Conservation (phyloP, 2,888 invertebrate genomes). For the Nomada ferruginata region DNA sequence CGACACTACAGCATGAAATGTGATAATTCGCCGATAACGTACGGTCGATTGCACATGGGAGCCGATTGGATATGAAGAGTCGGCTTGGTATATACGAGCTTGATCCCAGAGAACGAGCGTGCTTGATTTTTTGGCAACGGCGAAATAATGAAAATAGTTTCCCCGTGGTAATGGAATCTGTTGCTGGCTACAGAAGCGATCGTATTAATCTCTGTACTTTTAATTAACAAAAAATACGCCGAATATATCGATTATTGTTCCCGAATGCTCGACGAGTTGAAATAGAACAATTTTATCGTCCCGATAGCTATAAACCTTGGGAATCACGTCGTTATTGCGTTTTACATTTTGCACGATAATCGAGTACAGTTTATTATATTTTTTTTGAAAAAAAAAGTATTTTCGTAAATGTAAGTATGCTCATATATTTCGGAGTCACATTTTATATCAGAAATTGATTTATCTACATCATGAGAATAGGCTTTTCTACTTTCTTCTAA, state of each 20-base stretch:
- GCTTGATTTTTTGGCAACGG: conserved; percentile 34
- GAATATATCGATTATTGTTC: conserved; percentile 32
- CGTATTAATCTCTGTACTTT: conserved; percentile 47
- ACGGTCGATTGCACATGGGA: conserved; percentile 38
- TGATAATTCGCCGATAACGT: conserved; percentile 58
- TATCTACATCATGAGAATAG: no score
- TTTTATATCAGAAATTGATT: no score
- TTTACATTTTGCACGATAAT: no score
- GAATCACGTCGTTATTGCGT: no score
- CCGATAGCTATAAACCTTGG: background rate
- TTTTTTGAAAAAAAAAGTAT: no score
- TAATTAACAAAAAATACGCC: conserved; percentile 32
- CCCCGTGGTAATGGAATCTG: conserved; percentile 47
- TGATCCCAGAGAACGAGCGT: conserved; percentile 9
- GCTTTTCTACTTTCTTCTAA: no score
- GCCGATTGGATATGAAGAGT: conserved; percentile 16
- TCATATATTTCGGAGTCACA: no score
- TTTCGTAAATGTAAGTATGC: no score
- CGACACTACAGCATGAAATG: conserved; percentile 40
- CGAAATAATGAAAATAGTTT: conserved; percentile 52
- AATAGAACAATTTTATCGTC: background rate
- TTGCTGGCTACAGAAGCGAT: conserved; percentile 27
- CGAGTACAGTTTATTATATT: no score
- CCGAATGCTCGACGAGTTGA: background rate
- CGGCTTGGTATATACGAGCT: conserved; percentile 5